phyloP scores from a whole-genome alignment of 2,888 invertebrate genomes.

The Ectemnius continuus region DNA sequence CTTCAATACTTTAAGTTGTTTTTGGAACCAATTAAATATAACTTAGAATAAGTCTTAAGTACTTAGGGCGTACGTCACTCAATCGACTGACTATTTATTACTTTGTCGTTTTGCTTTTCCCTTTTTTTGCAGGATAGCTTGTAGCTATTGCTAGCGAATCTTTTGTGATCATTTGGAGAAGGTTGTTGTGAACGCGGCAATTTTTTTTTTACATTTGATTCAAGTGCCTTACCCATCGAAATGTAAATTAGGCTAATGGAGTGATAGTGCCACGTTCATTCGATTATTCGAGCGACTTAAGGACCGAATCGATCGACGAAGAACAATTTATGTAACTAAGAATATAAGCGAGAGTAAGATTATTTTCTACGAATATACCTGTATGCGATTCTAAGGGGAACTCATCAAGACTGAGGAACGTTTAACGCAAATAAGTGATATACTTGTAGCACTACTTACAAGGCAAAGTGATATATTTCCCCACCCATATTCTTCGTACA shows the following conservation, averaged over 20 bases:
- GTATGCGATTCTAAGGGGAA: constrained; percentile 30
- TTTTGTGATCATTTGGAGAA: not conserved
- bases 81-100: constrained; percentile 5
- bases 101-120: not conserved
- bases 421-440: not conserved
- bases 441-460: constrained; percentile 24
- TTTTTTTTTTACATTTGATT: not conserved
- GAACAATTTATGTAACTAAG: constrained; percentile 12
- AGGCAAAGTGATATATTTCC: too few relatives aligned
- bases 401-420: constrained; percentile 9
- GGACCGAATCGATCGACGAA: not conserved
- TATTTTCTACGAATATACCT: constrained; percentile 29
- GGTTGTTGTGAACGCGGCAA: not conserved
- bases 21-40: too few relatives aligned
- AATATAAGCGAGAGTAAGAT: constrained; percentile 12
- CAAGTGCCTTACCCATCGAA: constrained; percentile 1
- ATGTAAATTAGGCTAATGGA: not conserved
- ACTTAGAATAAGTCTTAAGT: too few relatives aligned
- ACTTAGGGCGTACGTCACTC: not conserved
- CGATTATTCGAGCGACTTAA: constrained; percentile 9
- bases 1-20: too few relatives aligned
- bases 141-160: not conserved
- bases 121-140: not conserved
- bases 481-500: constrained; percentile 33
- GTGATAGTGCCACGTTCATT: too few relatives aligned